These are phyloP conservation scores for Hippopotamyrus pictus DNA, from an alignment of 2,797 vertebrate species.

Conservation along the genomic window DNA sequence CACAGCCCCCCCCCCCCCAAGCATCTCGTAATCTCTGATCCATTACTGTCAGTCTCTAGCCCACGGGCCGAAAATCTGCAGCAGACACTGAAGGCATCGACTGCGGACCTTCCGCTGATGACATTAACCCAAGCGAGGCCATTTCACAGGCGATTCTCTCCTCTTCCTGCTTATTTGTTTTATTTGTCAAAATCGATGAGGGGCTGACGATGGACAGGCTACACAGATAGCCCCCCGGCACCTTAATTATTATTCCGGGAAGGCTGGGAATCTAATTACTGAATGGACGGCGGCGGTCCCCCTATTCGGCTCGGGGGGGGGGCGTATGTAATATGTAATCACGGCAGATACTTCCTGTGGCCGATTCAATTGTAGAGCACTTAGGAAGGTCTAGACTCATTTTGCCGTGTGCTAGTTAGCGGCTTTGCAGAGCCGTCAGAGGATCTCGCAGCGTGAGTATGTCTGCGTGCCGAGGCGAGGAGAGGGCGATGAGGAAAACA, in stretches of 20 bases:
- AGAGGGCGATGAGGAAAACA: background rate
- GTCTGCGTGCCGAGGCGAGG: background rate
- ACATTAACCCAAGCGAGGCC: background rate
- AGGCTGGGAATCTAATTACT: background rate
- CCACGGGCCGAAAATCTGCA: conserved; percentile 14
- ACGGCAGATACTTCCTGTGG: background rate
- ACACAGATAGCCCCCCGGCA: background rate
- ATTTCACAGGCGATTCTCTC: background rate
- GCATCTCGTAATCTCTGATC: conserved; percentile 42
- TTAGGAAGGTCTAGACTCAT: background rate
- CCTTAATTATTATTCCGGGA: background rate
- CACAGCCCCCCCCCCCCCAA: background rate
- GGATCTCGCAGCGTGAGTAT: background rate
- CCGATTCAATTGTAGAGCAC: background rate
- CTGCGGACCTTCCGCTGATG: background rate
- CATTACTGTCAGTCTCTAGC: conserved; percentile 39
- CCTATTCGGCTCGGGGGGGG: background rate
- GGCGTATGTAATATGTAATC: background rate
- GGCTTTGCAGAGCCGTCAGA: conserved; percentile 17
- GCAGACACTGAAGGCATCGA: conserved; percentile 11
- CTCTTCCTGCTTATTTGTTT: background rate
- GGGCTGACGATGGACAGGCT: background rate
- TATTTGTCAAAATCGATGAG: background rate
- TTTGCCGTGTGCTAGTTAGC: background rate
- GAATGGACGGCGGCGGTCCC: background rate